Evolutionary conservation across 2,797 vertebrate genomes (phyloP), one percentile per base, ranked within the genome.

Genomic region (Rhabdophis nuchalis): DNA sequence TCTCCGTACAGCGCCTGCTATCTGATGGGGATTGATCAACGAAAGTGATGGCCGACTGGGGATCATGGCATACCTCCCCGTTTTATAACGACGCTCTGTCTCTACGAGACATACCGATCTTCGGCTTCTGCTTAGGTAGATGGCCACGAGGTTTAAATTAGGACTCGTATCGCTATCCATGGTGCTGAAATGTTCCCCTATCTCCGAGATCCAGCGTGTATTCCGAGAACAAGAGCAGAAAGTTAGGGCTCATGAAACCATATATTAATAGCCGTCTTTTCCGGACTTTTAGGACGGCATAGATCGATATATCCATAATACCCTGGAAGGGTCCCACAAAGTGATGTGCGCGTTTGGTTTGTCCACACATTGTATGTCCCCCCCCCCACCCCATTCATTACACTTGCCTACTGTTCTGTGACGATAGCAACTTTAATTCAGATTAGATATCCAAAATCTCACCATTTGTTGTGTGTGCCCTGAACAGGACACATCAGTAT

Each of bases 181-280:
- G 87, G 88, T 93, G 93, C 53, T 96, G 95, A 89, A 91, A 89
- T 91, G 92, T 95, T 91, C 93, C 36, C 25, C 32, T 77, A 93
- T 92, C 94, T 95, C 90, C 82, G 91, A 89, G 91, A 95, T 90
- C 91, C 87, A 92, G 61, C 88, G 77, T 68, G 89, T 72, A 86
- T 25, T n/a, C 54, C 16, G 53, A 9, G 54, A 4, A 90, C 93
- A 93, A 94, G 91, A 88, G 85, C 92, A 46, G 94, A 96, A 96
- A 96, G 96, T 96, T 96, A 92, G 27, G 57, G 18, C 29, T 58
- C 20, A 13, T 27, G 32, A 1, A 50, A 82, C 14, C 82, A 12
- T 25, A 16, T 5, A 82, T 46, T 82, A 46, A 46, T 25, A 82
- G 20, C 20, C 10, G 20, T 82, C 41, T 46, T 46, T 82, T 46